Base-by-base conservation (phyloP, 2,113 vertebrate genomes). In the Sisor rabdophorus region DNA sequence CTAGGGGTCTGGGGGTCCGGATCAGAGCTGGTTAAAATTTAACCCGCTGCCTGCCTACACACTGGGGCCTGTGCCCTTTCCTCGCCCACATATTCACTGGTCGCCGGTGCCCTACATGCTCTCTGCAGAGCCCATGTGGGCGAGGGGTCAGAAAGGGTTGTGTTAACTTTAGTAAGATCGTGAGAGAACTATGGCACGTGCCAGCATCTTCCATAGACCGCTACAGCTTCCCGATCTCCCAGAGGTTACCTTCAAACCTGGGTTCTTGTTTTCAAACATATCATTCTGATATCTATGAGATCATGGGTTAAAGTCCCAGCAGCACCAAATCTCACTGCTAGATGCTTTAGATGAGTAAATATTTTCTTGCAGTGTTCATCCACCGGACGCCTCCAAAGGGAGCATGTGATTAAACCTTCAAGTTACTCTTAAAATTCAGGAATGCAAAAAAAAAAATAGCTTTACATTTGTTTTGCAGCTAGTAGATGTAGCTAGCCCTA, bases 1-100 rank as follows among this genome's bases (percentile, higher is more conserved):
- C 80, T 79, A 89, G 89, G 93, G 93, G 87, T 85, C 83, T 87
- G 78, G 81, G n/a, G 83, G 84, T 86, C 87, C 84, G 86, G 87
- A 81, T 81, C 88, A 88, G 89, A 85, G 85, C 91, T 94, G 91
- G 96, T 98, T 97, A 98, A 98, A 96, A 86, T 95, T 97, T 96
- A 95, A 97, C 95, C 92, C 93, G 91, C 85, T 87, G 86, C 82
- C 89, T 89, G 89, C 89, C 90, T 87, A 90, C 89, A 87, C 89
- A 85, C 83, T 22, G 69, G 76, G 32, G 24, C 79, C 85, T 92
- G 69, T 61, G 20, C 53, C 58, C 59, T 69, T 59, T 64, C 50
- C 59, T 63, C 77, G 32, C 77, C 77, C 77, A 55, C 59, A 55
- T 52, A 17, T 74, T 50, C 40, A 63, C 69, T 78, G 22, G 4